These are phyloP conservation scores for Anableps anableps DNA, from an alignment of 2,797 vertebrate species.

Conservation along the genomic window DNA sequence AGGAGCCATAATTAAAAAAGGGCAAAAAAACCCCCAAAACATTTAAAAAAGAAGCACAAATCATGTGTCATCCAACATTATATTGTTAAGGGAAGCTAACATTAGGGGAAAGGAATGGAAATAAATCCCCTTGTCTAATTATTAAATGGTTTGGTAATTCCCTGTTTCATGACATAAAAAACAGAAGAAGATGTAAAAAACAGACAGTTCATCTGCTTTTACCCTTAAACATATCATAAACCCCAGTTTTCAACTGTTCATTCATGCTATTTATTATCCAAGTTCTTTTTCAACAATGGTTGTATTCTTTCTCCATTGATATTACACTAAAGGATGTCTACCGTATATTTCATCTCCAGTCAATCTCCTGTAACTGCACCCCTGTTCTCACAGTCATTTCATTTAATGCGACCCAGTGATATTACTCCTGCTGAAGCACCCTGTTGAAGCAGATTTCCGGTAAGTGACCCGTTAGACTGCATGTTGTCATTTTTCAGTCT, in stretches of 20 bases:
- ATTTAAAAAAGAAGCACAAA: background rate
- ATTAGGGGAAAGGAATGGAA: conserved; percentile 2
- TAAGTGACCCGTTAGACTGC: conserved; percentile 33
- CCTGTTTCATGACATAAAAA: conserved; percentile 35
- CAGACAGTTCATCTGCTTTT: conserved; percentile 22
- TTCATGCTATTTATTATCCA: background rate
- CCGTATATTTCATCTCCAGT: conserved; percentile 20
- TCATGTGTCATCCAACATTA: background rate
- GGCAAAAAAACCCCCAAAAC: background rate
- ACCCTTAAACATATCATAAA: conserved; percentile 36
- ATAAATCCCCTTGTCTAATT: conserved; percentile 19
- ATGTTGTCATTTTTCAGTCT: conserved; percentile 33
- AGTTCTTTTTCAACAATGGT: background rate
- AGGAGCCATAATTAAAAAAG: background rate
- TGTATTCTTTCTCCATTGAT: conserved; percentile 37
- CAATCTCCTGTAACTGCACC: conserved; percentile 18
- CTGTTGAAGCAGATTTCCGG: conserved; percentile 38
- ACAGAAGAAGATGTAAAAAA: conserved; percentile 49
- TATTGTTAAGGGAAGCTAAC: background rate
- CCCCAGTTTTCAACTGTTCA: background rate
- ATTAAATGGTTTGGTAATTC: conserved; percentile 12
- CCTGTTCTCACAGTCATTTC: conserved; percentile 3
- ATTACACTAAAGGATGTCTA: conserved; percentile 30
- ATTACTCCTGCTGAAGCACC: conserved; percentile 6
- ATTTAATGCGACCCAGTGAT: conserved; percentile 35